Conservation (phyloP, 2,797 vertebrate species). For the Cyprinodon diabolis region DNA sequence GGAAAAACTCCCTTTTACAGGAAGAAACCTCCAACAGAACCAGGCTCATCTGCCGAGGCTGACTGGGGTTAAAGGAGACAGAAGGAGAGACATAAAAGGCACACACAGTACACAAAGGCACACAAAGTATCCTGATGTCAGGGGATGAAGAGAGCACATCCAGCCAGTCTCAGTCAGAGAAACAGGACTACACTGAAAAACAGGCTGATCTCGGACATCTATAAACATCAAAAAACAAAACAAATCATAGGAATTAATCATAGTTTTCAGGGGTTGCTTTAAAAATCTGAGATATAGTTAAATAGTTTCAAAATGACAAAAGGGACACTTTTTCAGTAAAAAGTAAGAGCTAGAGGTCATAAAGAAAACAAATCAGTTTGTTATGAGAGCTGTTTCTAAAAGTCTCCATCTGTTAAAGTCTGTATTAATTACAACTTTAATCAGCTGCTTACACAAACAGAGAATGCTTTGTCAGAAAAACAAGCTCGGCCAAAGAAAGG, state of each 20-base stretch:
- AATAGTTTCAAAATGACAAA: neutral
- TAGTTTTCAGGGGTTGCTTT: neutral
- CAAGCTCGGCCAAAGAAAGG: conserved; percentile 37
- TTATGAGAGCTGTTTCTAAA: conserved; percentile 12
- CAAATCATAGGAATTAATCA: neutral
- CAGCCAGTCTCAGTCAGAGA: too few relatives aligned
- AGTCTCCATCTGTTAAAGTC: conserved; percentile 13
- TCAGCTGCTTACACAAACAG: conserved; percentile 28
- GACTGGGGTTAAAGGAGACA: too few relatives aligned
- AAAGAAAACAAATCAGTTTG: neutral
- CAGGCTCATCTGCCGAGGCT: too few relatives aligned
- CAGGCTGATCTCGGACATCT: too few relatives aligned
- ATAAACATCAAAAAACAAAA: too few relatives aligned
- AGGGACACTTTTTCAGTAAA: neutral
- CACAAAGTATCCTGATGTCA: too few relatives aligned
- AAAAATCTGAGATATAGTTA: neutral
- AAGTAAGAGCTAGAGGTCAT: conserved; percentile 1
- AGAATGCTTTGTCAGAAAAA: conserved; percentile 34
- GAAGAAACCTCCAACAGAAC: too few relatives aligned
- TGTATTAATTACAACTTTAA: conserved; percentile 29
- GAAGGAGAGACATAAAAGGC: too few relatives aligned
- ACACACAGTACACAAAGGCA: too few relatives aligned
- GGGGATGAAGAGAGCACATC: too few relatives aligned
- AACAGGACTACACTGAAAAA: too few relatives aligned
- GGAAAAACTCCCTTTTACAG: too few relatives aligned